phyloP scores from a whole-genome alignment of 2,888 invertebrate genomes.

The Hydraecia micacea region DNA sequence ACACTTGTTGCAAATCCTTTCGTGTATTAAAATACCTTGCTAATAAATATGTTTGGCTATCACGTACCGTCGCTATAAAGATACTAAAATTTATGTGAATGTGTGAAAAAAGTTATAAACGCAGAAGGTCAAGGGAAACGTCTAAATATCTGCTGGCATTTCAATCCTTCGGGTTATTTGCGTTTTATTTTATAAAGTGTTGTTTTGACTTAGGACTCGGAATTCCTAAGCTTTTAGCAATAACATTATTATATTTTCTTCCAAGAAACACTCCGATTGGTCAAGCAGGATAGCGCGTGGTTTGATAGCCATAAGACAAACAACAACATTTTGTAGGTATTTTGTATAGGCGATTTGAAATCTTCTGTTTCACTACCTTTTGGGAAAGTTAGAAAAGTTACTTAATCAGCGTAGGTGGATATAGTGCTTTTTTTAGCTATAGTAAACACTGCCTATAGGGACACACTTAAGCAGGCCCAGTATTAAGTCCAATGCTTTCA shows the following conservation, averaged over 20 bases:
- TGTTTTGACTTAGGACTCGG: conserved; percentile 5
- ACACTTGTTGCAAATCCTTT: conserved; percentile 24
- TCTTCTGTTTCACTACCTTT: not conserved
- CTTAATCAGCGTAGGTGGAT: not conserved
- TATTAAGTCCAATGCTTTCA: not conserved
- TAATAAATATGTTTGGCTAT: conserved; percentile 32
- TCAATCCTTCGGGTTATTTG: conserved; percentile 30
- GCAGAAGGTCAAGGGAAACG: conserved; percentile 51
- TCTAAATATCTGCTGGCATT: conserved; percentile 41
- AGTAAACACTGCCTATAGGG: not conserved
- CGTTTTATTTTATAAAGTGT: conserved; percentile 9
- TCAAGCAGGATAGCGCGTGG: not conserved
- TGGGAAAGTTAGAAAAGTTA: not conserved
- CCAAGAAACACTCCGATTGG: not conserved
- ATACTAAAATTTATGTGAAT: conserved; percentile 41
- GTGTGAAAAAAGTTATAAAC: conserved; percentile 40
- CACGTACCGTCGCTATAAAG: conserved; percentile 28
- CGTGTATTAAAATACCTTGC: conserved; percentile 26
- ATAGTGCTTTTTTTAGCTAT: not conserved
- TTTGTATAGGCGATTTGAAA: not conserved
- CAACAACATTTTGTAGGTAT: not conserved
- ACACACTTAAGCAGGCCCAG: too few species aligned
- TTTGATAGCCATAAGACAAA: not conserved
- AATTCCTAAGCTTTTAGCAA: conserved; percentile 11
- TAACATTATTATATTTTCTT: not conserved